Evolutionary conservation across 1,140 invertebrate genomes (phyloP).

Genomic region (Calephelis nemesis): DNA sequence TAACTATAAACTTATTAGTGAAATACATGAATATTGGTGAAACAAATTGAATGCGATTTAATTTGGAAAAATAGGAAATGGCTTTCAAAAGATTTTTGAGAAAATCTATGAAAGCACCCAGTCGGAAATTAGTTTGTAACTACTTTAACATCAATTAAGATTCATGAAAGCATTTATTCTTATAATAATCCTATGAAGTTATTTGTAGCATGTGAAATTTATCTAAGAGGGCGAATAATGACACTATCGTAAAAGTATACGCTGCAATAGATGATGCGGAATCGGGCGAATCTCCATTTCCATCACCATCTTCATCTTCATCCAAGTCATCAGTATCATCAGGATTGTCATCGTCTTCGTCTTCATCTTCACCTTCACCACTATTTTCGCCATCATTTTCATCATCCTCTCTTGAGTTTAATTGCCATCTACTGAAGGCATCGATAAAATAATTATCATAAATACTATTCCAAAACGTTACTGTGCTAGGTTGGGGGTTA

Average conservation of each 20-base stretch:
- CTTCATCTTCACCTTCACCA: background rate
- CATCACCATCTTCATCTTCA: slow-evolving; percentile 19
- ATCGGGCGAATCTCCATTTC: slow-evolving; percentile 24
- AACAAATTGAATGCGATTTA: background rate
- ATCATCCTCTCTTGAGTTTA: slow-evolving; percentile 32
- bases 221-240: slow-evolving; percentile 44
- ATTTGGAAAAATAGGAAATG: too few relatives aligned
- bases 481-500: slow-evolving; percentile 44
- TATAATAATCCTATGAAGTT: slow-evolving; percentile 38
- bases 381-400: slow-evolving; percentile 23
- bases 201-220: slow-evolving; percentile 47
- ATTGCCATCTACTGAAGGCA: slow-evolving; percentile 46
- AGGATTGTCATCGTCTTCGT: slow-evolving; percentile 38
- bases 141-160: slow-evolving; percentile 5
- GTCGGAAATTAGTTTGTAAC: background rate
- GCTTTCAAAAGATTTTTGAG: background rate
- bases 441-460: slow-evolving; percentile 54
- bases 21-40: background rate
- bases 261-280: slow-evolving; percentile 49
- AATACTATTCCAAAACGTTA: slow-evolving; percentile 58
- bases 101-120: slow-evolving; percentile 3
- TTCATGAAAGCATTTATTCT: slow-evolving; percentile 29
- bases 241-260: slow-evolving; percentile 51
- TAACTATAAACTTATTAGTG: background rate
- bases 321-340: slow-evolving; percentile 24